A percentile compares a stretch with the other conserved stretches of the same genome.
Evolutionary conservation across 2,888 invertebrate genomes (phyloP).

Genomic region (Plebejus melissa): DNA sequence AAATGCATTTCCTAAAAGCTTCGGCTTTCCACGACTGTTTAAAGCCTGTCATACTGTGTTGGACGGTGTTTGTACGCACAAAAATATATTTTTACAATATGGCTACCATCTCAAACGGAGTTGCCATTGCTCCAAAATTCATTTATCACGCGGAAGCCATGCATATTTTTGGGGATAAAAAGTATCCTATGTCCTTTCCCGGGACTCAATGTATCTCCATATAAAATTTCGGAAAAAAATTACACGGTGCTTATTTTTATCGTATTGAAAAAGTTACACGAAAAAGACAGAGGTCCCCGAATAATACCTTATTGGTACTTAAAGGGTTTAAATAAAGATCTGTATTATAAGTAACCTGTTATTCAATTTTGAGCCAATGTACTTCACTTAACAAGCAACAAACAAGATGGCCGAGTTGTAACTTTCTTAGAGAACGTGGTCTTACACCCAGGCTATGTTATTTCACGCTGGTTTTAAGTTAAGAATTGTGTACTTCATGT

Average conservation of each 20-base stretch:
- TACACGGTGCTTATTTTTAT: no score
- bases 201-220: no score
- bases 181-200: no score
- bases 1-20: neutral
- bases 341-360: neutral
- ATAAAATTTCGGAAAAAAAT: no score
- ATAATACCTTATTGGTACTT: no score
- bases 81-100: neutral
- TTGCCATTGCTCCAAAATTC: no score
- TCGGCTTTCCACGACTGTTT: neutral
- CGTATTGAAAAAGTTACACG: no score
- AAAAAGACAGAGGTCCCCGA: no score
- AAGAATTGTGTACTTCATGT: neutral
- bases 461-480: conserved; percentile 4
- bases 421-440: neutral
- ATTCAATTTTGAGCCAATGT: neutral
- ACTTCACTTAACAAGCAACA: neutral
- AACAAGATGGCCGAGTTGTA: neutral
- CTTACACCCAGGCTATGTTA: neutral
- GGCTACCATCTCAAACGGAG: no score
- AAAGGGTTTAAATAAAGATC: no score
- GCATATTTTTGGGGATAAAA: no score
- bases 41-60: neutral
- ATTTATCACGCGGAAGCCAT: no score
- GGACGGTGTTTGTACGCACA: neutral